These are phyloP conservation scores for Plectropomus leopardus DNA, from an alignment of 2,113 vertebrate genomes.

Conservation along the genomic window DNA sequence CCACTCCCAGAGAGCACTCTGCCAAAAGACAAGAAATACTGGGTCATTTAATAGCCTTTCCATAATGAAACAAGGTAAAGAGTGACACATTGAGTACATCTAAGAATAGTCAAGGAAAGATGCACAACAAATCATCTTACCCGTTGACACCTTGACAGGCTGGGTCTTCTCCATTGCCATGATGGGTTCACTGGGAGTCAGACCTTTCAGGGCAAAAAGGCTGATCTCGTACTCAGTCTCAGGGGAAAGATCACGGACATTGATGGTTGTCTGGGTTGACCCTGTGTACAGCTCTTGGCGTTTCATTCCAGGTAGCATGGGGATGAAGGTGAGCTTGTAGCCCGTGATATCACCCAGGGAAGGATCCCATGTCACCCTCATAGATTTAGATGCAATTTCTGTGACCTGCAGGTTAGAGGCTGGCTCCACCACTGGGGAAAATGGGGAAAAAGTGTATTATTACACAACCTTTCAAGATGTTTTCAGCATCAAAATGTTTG, in stretches of 20 bases:
- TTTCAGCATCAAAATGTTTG: neutral
- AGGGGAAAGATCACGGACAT: slow-evolving; percentile 93
- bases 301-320: slow-evolving; percentile 91
- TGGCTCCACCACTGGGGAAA: slow-evolving; percentile 90
- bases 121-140: slow-evolving; percentile 79
- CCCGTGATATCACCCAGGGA: slow-evolving; percentile 92
- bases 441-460: neutral
- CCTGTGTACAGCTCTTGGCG: slow-evolving; percentile 92
- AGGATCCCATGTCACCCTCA: slow-evolving; percentile 92
- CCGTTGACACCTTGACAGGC: slow-evolving; percentile 93
- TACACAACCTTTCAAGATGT: neutral
- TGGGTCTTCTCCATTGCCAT: slow-evolving; percentile 94
- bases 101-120: neutral
- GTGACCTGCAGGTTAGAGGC: slow-evolving; percentile 90
- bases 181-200: slow-evolving; percentile 92
- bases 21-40: slow-evolving; percentile 73
- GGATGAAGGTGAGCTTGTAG: slow-evolving; percentile 93
- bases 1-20: slow-evolving; percentile 98
- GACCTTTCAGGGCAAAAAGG: slow-evolving; percentile 92
- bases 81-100: neutral
- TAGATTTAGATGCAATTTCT: slow-evolving; percentile 94
- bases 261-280: slow-evolving; percentile 89
- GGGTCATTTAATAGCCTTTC: slow-evolving; percentile 71
- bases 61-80: neutral
- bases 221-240: slow-evolving; percentile 97